phyloP scores from a whole-genome alignment of 2,113 vertebrate genomes.

The Cinclus cinclus region DNA sequence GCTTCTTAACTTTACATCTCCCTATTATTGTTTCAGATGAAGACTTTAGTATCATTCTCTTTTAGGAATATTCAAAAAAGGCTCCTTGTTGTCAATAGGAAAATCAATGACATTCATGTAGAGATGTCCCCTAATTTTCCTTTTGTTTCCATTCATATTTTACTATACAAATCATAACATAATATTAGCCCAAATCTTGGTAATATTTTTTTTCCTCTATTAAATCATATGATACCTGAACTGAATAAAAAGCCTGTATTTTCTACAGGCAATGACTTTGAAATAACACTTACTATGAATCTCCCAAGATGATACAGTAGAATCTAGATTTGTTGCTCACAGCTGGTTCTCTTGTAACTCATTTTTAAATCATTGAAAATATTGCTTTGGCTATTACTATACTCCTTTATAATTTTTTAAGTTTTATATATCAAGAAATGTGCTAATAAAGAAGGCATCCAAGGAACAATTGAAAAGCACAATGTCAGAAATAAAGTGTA shows the following conservation, averaged over 20 bases:
- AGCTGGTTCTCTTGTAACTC: neutral
- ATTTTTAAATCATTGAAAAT: neutral
- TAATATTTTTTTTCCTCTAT: neutral
- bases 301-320: neutral
- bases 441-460: neutral
- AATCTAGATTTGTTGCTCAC: neutral
- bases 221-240: neutral
- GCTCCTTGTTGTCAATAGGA: neutral
- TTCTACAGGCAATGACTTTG: neutral
- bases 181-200: neutral
- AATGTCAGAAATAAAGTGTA: neutral
- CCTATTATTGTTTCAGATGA: neutral
- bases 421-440: neutral
- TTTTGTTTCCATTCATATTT: neutral
- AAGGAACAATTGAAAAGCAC: neutral
- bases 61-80: neutral
- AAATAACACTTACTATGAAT: neutral
- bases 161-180: neutral
- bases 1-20: neutral
- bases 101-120: neutral
- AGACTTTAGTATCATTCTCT: neutral
- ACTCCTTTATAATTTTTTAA: neutral
- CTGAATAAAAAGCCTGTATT: neutral
- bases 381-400: neutral
- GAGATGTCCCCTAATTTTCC: neutral